phyloP scores from a whole-genome alignment of 2,888 invertebrate genomes.

The Zygogramma bicolorata region DNA sequence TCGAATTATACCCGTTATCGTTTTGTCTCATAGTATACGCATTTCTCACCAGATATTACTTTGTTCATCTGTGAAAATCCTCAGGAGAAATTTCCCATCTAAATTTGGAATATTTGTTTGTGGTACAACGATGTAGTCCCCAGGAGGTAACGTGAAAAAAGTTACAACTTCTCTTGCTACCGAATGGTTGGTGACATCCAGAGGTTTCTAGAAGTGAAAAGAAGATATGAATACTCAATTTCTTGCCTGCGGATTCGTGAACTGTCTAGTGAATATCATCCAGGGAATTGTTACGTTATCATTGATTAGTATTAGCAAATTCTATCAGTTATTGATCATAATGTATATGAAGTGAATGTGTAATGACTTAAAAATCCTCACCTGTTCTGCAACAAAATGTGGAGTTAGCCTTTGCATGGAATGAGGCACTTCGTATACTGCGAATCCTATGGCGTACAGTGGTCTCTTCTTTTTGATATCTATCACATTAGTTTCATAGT shows the following conservation, averaged over 20 bases:
- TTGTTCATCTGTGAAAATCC: conserved; percentile 79
- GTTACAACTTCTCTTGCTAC: conserved; percentile 77
- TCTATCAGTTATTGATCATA: no score
- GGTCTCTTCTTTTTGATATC: conserved; percentile 69
- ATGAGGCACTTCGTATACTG: conserved; percentile 77
- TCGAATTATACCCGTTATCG: no score
- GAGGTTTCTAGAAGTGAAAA: conserved; percentile 69
- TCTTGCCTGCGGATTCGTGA: no score
- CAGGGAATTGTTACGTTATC: no score
- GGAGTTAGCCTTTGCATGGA: conserved; percentile 73
- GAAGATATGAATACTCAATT: not conserved
- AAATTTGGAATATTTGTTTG: conserved; percentile 77
- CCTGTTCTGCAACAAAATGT: conserved; percentile 73
- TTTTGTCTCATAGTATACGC: not conserved
- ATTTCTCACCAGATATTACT: conserved; percentile 76
- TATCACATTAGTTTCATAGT: conserved; percentile 69
- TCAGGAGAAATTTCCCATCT: conserved; percentile 78
- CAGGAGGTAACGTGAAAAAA: conserved; percentile 80
- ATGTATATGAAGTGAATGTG: not conserved
- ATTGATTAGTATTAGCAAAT: no score
- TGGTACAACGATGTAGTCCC: conserved; percentile 80
- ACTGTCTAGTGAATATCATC: no score
- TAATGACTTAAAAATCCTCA: conserved; percentile 49
- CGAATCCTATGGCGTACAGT: conserved; percentile 77
- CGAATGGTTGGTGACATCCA: conserved; percentile 77